Conservation (phyloP, 2,797 vertebrate genomes). For the Poecilia gillii region DNA sequence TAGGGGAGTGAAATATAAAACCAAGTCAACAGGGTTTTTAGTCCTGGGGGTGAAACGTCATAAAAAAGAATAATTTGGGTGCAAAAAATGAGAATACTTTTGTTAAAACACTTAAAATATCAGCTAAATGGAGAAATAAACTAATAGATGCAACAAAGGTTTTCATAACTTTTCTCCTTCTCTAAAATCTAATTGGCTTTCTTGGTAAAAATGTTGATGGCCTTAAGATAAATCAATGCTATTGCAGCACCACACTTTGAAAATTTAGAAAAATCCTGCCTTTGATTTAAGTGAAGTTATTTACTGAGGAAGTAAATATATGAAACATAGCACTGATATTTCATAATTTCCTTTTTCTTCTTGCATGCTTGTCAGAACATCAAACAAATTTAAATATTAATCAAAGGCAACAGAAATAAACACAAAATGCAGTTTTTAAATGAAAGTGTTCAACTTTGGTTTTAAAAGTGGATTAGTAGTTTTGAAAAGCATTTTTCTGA, state of each 20-base stretch:
- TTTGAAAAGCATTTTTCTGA: not conserved
- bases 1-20: constrained; percentile 66
- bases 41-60: constrained; percentile 57
- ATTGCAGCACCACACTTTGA: not conserved
- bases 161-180: not conserved
- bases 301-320: not conserved
- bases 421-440: not conserved
- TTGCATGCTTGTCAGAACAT: not conserved
- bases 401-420: too few relatives aligned
- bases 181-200: not conserved
- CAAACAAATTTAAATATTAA: too few relatives aligned
- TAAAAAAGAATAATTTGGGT: constrained; percentile 53
- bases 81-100: constrained; percentile 50
- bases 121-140: constrained; percentile 36
- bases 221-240: not conserved
- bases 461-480: too few relatives aligned
- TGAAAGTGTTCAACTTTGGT: not conserved
- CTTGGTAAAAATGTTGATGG: not conserved
- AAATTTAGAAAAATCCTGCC: not conserved
- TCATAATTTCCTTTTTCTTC: not conserved
- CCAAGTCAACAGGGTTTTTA: constrained; percentile 66
- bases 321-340: too few relatives aligned
- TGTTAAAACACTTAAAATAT: constrained; percentile 54
- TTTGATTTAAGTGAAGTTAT: not conserved
- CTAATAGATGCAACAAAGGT: constrained; percentile 5